Evolutionary conservation across 2,888 invertebrate genomes (phyloP).

Genomic region (Habrosyne pyritoides): DNA sequence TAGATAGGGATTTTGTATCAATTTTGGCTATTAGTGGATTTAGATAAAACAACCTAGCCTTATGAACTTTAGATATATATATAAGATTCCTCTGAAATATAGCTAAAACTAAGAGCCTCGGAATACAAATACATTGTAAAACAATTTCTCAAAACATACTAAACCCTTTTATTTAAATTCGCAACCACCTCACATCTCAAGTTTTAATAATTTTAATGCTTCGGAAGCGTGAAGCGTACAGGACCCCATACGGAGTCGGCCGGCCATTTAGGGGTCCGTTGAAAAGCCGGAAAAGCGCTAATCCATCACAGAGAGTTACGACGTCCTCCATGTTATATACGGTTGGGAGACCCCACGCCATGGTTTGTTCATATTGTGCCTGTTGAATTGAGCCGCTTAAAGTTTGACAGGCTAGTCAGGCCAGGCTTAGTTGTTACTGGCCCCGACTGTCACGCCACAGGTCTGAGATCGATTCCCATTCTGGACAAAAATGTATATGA

Average conservation of each 20-base stretch:
- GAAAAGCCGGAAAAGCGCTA: constrained; percentile 75
- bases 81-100: too few relatives aligned
- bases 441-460: too few relatives aligned
- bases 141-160: neutral
- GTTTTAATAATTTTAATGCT: constrained; percentile 21
- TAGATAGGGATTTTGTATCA: too few relatives aligned
- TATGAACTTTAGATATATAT: too few relatives aligned
- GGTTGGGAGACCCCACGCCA: constrained; percentile 43
- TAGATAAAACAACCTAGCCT: too few relatives aligned
- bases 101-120: too few relatives aligned
- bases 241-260: constrained; percentile 31
- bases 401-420: too few relatives aligned
- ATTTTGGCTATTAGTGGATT: too few relatives aligned
- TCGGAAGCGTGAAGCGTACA: constrained; percentile 12
- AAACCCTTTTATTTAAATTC: neutral
- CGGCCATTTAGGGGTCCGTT: constrained; percentile 64
- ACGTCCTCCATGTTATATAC: constrained; percentile 53
- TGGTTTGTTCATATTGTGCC: constrained; percentile 22
- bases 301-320: constrained; percentile 73
- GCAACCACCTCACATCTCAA: neutral
- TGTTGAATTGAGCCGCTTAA: neutral
- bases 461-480: too few relatives aligned
- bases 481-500: too few relatives aligned
- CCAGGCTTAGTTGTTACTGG: too few relatives aligned
- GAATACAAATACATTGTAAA: too few relatives aligned